Percentiles rank a stretch among this genome's conserved stretches.
Conservation (phyloP, 2,888 invertebrate species). For the Athripsodes cinereus region DNA sequence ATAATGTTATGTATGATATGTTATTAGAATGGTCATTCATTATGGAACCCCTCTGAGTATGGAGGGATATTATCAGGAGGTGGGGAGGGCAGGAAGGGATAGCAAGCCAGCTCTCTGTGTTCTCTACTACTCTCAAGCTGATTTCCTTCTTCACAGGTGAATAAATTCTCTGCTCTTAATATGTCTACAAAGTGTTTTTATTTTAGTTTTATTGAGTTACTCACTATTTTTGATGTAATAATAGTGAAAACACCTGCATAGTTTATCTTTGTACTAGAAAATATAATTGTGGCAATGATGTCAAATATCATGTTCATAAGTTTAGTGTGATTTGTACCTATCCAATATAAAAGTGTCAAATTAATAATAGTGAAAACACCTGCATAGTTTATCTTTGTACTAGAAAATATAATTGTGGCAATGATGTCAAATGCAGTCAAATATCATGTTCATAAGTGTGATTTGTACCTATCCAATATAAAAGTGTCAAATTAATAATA, state of each 20-base stretch:
- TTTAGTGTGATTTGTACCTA: too few relatives aligned
- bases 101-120: conserved; percentile 55
- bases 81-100: conserved; percentile 69
- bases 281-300: not conserved
- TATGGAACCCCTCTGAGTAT: conserved; percentile 64
- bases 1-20: too few relatives aligned
- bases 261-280: not conserved
- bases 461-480: too few relatives aligned
- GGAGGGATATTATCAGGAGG: conserved; percentile 70
- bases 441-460: too few relatives aligned
- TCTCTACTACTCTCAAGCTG: conserved; percentile 48
- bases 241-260: not conserved
- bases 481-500: too few relatives aligned
- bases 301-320: too few relatives aligned
- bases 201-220: not conserved
- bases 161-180: not conserved
- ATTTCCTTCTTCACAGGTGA: conserved; percentile 39
- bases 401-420: not conserved
- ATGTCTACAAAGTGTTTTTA: too few relatives aligned
- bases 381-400: not conserved
- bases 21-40: conserved; percentile 50
- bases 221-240: too few relatives aligned
- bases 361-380: too few relatives aligned
- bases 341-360: too few relatives aligned
- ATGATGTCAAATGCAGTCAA: too few relatives aligned